A percentile compares a stretch with the other conserved stretches of the same genome.
Conservation (phyloP, 2,888 invertebrate genomes). For the Bruchidius siliquastri region DNA sequence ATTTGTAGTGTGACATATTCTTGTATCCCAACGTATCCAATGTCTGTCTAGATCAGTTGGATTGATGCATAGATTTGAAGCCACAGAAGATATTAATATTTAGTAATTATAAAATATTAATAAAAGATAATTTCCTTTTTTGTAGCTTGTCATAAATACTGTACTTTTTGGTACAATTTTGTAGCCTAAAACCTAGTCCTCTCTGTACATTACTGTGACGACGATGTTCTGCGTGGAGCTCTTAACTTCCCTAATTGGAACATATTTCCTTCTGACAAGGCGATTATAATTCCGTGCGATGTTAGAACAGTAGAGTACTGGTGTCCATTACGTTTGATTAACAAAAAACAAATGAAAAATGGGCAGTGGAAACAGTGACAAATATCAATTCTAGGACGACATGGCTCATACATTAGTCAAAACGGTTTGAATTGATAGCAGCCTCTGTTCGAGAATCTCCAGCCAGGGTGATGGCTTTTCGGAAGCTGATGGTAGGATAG, state of each 20-base stretch:
- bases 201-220: neutral
- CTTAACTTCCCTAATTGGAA: neutral
- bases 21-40: no score
- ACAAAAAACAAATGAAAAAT: neutral
- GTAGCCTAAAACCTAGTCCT: no score
- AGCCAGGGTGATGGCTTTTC: neutral
- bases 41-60: no score
- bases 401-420: neutral
- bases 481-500: neutral
- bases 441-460: neutral
- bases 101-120: no score
- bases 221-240: neutral
- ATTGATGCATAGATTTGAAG: no score
- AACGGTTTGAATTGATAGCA: neutral
- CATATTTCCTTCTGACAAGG: neutral
- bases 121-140: no score
- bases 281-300: neutral
- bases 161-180: no score
- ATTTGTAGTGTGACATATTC: no score
- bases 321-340: neutral
- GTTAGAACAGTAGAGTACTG: neutral
- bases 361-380: neutral
- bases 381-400: neutral
- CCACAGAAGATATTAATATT: no score
- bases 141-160: no score